A percentile compares a stretch with the other conserved stretches of the same genome.
Evolutionary conservation across 2,113 vertebrate genomes (phyloP).

Genomic region (Phylloscopus whistleri): DNA sequence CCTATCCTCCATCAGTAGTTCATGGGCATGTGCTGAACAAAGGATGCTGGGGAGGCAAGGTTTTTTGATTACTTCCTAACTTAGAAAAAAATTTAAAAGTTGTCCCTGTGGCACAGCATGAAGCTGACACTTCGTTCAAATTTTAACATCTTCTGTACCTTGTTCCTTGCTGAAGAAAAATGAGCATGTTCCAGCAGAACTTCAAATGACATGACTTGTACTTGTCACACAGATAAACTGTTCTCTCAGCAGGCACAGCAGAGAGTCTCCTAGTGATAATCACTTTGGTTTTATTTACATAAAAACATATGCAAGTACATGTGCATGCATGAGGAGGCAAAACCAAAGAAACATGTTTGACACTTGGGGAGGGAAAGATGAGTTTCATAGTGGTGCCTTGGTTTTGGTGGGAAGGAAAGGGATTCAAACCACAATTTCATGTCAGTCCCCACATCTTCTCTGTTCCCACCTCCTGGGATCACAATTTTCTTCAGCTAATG

Average conservation of each 20-base stretch:
- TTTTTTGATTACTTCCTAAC: neutral
- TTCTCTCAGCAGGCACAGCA: neutral
- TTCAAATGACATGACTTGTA: neutral
- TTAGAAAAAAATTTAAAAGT: neutral
- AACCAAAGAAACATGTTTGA: neutral
- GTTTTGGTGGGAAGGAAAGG: neutral
- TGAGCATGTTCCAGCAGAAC: neutral
- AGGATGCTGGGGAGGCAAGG: neutral
- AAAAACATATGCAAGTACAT: neutral
- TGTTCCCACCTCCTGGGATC: neutral
- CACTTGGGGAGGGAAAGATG: neutral
- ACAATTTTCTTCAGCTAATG: neutral
- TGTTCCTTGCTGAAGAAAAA: neutral
- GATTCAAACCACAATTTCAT: neutral
- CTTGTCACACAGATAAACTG: neutral
- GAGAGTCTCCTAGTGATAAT: neutral
- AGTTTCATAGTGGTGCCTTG: neutral
- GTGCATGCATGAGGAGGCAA: neutral
- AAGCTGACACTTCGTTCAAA: neutral
- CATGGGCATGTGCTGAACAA: neutral
- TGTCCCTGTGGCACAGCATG: neutral
- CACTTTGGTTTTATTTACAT: neutral
- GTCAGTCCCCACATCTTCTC: neutral
- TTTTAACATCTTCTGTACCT: neutral
- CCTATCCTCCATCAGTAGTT: neutral